Conservation (phyloP, 2,888 invertebrate genomes). For the Dendrolimus houi region DNA sequence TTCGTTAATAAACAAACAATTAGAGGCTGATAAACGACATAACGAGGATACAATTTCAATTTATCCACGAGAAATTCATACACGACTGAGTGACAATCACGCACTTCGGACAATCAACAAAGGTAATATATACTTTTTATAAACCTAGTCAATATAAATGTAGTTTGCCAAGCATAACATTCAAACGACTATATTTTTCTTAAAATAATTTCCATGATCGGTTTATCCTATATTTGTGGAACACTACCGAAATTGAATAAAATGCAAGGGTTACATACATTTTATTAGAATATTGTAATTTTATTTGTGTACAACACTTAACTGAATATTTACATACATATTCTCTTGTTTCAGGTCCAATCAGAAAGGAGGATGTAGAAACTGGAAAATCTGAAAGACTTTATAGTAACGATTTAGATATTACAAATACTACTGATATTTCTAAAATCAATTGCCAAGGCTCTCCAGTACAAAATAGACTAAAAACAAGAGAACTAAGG, state of each 20-base stretch:
- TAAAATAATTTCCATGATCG: no score
- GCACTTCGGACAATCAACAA: constrained; percentile 37
- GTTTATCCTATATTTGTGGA: no score
- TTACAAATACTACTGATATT: not conserved
- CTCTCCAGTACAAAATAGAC: constrained; percentile 35
- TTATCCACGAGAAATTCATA: constrained; percentile 16
- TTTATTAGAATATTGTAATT: not conserved
- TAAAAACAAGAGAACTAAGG: constrained; percentile 67
- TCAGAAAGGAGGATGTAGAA: constrained; percentile 8
- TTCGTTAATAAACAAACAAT: constrained; percentile 55
- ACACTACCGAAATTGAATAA: no score
- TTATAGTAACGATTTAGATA: not conserved
- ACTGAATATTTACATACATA: no score
- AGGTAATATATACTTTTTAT: constrained; percentile 28
- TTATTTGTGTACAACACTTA: no score
- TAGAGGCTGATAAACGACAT: constrained; percentile 36
- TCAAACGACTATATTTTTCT: no score
- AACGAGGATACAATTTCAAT: constrained; percentile 28
- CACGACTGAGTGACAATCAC: constrained; percentile 21
- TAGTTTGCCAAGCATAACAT: no score
- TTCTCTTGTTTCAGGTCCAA: constrained; percentile 19
- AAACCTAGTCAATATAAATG: no score
- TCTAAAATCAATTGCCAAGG: constrained; percentile 17
- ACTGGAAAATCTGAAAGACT: constrained; percentile 7
- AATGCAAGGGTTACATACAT: no score